phyloP scores from a whole-genome alignment of 2,888 invertebrate genomes.

The Oscheius onirici region DNA sequence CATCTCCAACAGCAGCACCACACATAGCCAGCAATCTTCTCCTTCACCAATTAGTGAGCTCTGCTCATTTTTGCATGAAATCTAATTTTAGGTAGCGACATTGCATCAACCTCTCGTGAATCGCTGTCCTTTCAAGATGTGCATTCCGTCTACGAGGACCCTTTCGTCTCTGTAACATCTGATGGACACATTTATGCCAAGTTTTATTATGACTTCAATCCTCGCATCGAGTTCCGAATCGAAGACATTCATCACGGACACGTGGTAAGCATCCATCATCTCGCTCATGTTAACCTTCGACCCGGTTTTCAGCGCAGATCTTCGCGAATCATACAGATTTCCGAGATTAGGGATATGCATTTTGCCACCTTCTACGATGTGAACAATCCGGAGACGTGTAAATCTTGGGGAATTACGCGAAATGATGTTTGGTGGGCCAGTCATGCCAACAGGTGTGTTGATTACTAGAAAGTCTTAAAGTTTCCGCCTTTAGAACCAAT shows the following conservation, averaged over 20 bases:
- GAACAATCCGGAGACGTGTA: conserved; percentile 31
- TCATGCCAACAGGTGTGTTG: conserved; percentile 41
- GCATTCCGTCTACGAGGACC: conserved; percentile 45
- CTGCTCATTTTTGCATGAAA: neutral
- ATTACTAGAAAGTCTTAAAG: neutral
- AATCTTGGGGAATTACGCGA: conserved; percentile 45
- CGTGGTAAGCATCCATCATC: conserved; percentile 30
- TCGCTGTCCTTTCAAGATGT: conserved; percentile 27
- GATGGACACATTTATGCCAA: conserved; percentile 45
- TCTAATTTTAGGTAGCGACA: conserved; percentile 38
- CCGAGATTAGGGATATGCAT: conserved; percentile 27
- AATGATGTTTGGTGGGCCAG: conserved; percentile 55
- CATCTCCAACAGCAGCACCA: conserved; percentile 23
- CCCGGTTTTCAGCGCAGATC: conserved; percentile 20
- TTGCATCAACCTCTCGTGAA: conserved; percentile 44
- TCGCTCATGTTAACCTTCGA: neutral
- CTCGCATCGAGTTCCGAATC: conserved; percentile 38
- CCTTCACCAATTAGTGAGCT: conserved; percentile 37
- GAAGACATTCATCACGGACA: conserved; percentile 38
- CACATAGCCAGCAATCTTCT: conserved; percentile 27
- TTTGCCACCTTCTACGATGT: conserved; percentile 33
- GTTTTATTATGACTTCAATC: conserved; percentile 44
- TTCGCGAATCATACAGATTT: conserved; percentile 15
- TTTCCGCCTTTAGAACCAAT: conserved; percentile 13
- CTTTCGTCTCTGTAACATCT: conserved; percentile 44